Evolutionary conservation across 2,797 vertebrate species (phyloP).

Genomic region (Fratercula arctica): DNA sequence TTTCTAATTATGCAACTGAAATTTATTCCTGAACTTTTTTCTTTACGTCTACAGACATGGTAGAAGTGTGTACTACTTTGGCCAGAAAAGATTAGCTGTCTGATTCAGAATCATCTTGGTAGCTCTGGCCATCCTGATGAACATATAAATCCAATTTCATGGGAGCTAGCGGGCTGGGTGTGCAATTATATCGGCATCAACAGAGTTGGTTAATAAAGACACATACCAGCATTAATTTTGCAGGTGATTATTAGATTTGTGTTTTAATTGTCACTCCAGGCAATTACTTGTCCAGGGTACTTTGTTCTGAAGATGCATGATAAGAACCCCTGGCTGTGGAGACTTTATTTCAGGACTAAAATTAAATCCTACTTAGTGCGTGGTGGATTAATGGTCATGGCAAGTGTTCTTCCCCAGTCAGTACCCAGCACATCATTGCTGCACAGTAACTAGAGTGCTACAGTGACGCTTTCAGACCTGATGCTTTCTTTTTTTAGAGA

Average conservation of each 20-base stretch:
- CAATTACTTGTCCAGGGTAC: slow-evolving; percentile 10
- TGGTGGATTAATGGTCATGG: slow-evolving; percentile 32
- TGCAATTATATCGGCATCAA: slow-evolving; percentile 8
- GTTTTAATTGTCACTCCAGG: slow-evolving; percentile 21
- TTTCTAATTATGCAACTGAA: slow-evolving; percentile 25
- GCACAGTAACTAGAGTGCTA: slow-evolving; percentile 28
- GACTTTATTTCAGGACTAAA: slow-evolving; percentile 40
- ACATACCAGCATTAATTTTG: slow-evolving; percentile 23
- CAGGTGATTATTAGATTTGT: slow-evolving; percentile 31
- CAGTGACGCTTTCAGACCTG: slow-evolving; percentile 19
- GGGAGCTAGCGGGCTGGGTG: neutral
- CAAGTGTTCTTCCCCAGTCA: slow-evolving; percentile 18
- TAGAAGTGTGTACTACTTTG: neutral
- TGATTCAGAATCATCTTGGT: neutral
- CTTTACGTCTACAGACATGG: neutral
- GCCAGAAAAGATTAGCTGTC: neutral
- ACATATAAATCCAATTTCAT: neutral
- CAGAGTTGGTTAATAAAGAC: neutral
- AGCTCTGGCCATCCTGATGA: neutral
- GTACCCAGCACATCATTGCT: slow-evolving; percentile 3
- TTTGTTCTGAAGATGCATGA: slow-evolving; percentile 23
- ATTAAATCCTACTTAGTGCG: slow-evolving; percentile 41
- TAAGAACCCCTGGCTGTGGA: neutral
- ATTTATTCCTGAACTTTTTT: neutral
- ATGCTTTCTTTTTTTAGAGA: slow-evolving; percentile 58